Evolutionary conservation across 2,888 invertebrate species (phyloP), one percentile per base, ranked within the genome.

Genomic region (Perizoma affinitatum): DNA sequence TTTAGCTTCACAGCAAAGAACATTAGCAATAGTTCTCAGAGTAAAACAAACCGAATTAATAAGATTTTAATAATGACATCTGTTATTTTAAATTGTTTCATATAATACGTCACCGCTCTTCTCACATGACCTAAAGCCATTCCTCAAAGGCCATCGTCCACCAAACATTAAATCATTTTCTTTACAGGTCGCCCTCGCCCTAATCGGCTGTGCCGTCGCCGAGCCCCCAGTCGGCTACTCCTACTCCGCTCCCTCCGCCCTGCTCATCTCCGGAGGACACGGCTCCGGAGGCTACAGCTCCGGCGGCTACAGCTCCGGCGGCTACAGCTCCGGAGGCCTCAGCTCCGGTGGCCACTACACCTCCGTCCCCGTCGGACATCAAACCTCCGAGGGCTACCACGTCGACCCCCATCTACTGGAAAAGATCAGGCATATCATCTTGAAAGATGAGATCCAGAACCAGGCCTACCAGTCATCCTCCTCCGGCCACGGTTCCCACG

Each of bases 371-470:
- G 93, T 95, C 68, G 97, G 97, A 68, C 95, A 95, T 87, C 96
- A 96, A 81, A 95, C 95, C 73, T 95, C 94, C 69, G 97, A 97
- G 83, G 97, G 97, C 67, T 96, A 96, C 83, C 94, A 95, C 86
- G 96, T 97, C 65, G 97, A 97, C 90, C 94, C 94, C 53, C 95
- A 95, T 72, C 94, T 97, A 70, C 93, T 97, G 71, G 96, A 96
- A 80, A 96, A 97, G 88, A 95, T 97, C 82, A 95, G 96, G 83
- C 95, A 96, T 90, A 96, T 97, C 86, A 94, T 97, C 76, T 93
- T 97, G 72, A 96, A 96, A 79, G 97, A 97, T 85, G 97, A 97
- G 86, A 86, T 93, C 79, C 93, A 92, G 58, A 92, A 93, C 78
- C 90, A 93, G 67, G 92, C 89, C 40, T 86, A 81, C 82, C 88